Conservation (phyloP, 1,140 invertebrate species). For the Cherax destructor region DNA sequence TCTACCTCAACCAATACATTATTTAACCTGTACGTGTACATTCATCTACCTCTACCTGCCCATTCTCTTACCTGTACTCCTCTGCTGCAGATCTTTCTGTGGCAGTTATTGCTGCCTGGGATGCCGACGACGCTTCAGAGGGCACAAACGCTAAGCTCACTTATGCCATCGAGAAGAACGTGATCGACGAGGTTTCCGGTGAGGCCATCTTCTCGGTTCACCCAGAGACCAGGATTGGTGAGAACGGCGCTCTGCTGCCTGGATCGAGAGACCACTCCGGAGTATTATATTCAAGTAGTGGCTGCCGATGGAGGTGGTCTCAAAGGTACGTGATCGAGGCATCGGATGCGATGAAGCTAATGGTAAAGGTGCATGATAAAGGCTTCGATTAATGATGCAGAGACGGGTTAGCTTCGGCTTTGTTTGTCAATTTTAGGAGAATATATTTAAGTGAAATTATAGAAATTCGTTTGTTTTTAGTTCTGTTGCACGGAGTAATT, state of each 20-base stretch:
- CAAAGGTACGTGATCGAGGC: neutral
- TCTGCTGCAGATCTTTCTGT: slow-evolving; percentile 5
- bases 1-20: too few relatives aligned
- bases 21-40: too few relatives aligned
- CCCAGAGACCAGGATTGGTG: slow-evolving; percentile 14
- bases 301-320: slow-evolving; percentile 17
- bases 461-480: too few relatives aligned
- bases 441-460: too few relatives aligned
- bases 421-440: too few relatives aligned
- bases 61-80: neutral
- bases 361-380: too few relatives aligned
- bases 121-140: slow-evolving; percentile 18
- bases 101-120: neutral
- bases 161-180: slow-evolving; percentile 29
- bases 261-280: neutral
- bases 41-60: too few relatives aligned
- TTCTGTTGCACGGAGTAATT: too few relatives aligned
- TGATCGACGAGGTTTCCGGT: slow-evolving; percentile 21
- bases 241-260: slow-evolving; percentile 20
- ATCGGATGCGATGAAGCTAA: too few relatives aligned
- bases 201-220: slow-evolving; percentile 20
- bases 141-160: slow-evolving; percentile 27
- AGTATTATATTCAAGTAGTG: slow-evolving; percentile 12
- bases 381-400: too few relatives aligned
- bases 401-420: too few relatives aligned